Percentiles rank a stretch among this genome's conserved stretches.
Conservation (phyloP, 2,888 invertebrate species). For the Epinotia nisella region DNA sequence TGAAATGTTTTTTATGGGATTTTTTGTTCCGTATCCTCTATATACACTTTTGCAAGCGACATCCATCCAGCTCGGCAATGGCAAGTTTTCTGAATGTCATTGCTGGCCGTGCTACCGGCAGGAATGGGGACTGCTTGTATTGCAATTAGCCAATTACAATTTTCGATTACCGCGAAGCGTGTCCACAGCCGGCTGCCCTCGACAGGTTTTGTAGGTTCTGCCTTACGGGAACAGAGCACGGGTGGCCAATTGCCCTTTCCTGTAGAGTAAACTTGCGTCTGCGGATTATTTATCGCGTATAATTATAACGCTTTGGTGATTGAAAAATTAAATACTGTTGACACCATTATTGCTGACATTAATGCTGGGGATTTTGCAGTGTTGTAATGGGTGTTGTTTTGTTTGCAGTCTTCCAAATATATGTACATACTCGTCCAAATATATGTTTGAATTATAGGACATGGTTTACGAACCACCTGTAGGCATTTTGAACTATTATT, state of each 20-base stretch:
- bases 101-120: conserved; percentile 6
- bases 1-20: too few species aligned
- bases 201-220: conserved; percentile 73
- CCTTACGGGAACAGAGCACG: conserved; percentile 58
- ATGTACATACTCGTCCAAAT: background rate
- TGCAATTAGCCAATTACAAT: conserved; percentile 74
- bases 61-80: background rate
- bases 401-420: background rate
- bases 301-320: conserved; percentile 35
- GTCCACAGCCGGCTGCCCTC: conserved; percentile 58
- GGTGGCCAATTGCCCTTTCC: conserved; percentile 69
- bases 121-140: conserved; percentile 49
- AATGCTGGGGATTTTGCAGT: conserved; percentile 1
- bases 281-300: conserved; percentile 55
- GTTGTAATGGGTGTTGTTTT: background rate
- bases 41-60: background rate
- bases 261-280: conserved; percentile 50
- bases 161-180: conserved; percentile 73
- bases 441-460: background rate
- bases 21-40: background rate
- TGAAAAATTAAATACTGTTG: conserved; percentile 31
- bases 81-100: conserved; percentile 7
- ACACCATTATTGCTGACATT: conserved; percentile 18
- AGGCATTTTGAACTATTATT: background rate
- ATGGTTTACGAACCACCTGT: background rate